Base-by-base conservation (phyloP, 2,888 invertebrate species). In the Ophion costatus region DNA sequence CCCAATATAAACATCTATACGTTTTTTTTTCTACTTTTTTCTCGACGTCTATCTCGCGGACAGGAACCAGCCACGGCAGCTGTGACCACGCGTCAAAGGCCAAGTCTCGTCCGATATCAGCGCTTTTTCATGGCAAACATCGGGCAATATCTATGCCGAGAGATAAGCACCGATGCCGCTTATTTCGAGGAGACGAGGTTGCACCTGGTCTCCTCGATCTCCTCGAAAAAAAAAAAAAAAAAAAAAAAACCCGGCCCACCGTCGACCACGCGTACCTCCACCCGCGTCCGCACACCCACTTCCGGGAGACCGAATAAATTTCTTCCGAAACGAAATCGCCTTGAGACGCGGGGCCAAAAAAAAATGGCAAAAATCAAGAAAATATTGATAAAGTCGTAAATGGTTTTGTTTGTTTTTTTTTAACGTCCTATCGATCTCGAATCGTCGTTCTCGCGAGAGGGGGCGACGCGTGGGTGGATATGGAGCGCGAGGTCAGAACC, bases 71-170 rank as follows among this genome's bases (percentile, higher is more conserved):
- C 87, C 88, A 42, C 38, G 88, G 90, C 92, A 92, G 92, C 91
- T 91, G 92, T 89, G 79, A 90, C 90, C 92, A 91, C 92, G 93
- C 91, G 92, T 91, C 91, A 91, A 92, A 91, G 89, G 92, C 90
- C 90, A 90, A 89, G 66, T 71, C 76, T 79, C 89, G 80, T 29
- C 84, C 84, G 88, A 87, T 88, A 88, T 90, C 89, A 88, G 88
- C 90, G 29, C 29, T 88, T 88, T 80, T 88, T 88, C 87, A 89
- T 88, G 88, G 88, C 87, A 91, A 91, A 91, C 90, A 90, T 79
- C 84, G 77, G 78, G 87, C 88, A 87, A 87, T 89, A 88, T 90
- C 89, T 64, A 42, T 51, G 22, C 69, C 63, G 87, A 83, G 88
- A 85, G 88, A 87, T 86, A 89, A 91, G 73, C 17, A 5, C 24